These are phyloP conservation scores for honey bee (Apis mellifera) DNA, from an alignment of 1,140 invertebrate species.

Conservation along the genomic window DNA sequence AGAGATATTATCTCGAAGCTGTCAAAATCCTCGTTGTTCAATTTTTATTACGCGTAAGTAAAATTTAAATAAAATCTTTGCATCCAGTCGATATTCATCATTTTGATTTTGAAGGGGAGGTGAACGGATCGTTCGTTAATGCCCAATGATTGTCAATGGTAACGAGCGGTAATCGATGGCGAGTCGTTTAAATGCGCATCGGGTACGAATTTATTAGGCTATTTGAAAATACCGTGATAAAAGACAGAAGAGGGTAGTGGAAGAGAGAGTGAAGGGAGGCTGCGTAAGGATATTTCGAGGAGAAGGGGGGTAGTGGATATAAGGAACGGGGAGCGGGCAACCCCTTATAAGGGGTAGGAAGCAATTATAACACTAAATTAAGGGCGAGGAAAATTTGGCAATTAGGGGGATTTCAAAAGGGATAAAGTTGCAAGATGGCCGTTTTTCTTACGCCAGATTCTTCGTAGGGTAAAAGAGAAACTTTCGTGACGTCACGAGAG, in stretches of 20 bases:
- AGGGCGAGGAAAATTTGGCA: constrained; percentile 80
- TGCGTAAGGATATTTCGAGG: constrained; percentile 45
- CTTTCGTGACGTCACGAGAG: constrained; percentile 12
- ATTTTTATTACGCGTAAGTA: too few relatives aligned
- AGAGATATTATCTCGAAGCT: too few relatives aligned
- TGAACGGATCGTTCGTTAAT: constrained; percentile 18
- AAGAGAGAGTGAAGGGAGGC: constrained; percentile 16
- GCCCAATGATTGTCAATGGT: constrained; percentile 26
- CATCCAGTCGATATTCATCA: too few relatives aligned
- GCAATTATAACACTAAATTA: constrained; percentile 80
- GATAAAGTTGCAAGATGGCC: constrained; percentile 70
- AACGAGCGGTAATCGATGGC: constrained; percentile 47
- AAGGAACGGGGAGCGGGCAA: constrained; percentile 65
- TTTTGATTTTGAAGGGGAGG: not conserved
- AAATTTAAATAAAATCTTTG: too few relatives aligned
- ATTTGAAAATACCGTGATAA: constrained; percentile 58
- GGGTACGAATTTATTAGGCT: constrained; percentile 56
- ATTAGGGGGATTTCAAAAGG: constrained; percentile 78
- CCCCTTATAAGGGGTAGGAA: constrained; percentile 72
- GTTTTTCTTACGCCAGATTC: constrained; percentile 62
- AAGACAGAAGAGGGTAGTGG: constrained; percentile 43
- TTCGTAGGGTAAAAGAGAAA: constrained; percentile 41
- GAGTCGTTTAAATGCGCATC: constrained; percentile 65
- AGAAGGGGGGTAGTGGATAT: constrained; percentile 50
- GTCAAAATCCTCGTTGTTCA: too few relatives aligned